Percentiles rank a stretch among this genome's conserved stretches.
Evolutionary conservation across 2,888 invertebrate genomes (phyloP).

Genomic region (Dicranocentrus wangi): DNA sequence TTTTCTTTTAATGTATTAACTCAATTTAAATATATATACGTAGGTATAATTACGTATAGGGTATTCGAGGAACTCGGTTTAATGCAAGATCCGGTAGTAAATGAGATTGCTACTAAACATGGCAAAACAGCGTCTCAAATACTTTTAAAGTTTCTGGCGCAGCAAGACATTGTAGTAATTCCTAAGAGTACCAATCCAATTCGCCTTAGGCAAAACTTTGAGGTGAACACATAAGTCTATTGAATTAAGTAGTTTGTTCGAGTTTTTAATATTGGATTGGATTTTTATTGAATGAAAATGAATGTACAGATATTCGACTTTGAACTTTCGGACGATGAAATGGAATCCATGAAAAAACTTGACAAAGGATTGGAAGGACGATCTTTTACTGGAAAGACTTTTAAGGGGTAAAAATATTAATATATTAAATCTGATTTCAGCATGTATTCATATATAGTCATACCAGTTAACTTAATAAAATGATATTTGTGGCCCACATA

Average conservation of each 20-base stretch:
- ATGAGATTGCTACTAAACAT: slow-evolving; percentile 76
- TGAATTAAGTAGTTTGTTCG: too few species aligned
- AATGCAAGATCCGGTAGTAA: slow-evolving; percentile 75
- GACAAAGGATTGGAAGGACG: slow-evolving; percentile 78
- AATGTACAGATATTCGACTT: slow-evolving; percentile 82
- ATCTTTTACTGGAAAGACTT: slow-evolving; percentile 39
- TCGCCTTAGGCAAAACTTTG: slow-evolving; percentile 84
- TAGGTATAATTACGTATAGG: too few species aligned
- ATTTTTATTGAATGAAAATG: too few species aligned
- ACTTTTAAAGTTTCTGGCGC: slow-evolving; percentile 82
- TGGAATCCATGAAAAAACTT: slow-evolving; percentile 79
- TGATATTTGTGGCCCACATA: too few species aligned
- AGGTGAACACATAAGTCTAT: too few species aligned
- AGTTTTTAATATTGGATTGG: too few species aligned
- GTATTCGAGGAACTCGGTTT: slow-evolving; percentile 59
- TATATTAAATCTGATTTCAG: too few species aligned
- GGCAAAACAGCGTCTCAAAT: slow-evolving; percentile 85
- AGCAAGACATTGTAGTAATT: slow-evolving; percentile 83
- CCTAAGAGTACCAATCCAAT: slow-evolving; percentile 87
- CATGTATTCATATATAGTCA: too few species aligned
- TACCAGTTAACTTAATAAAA: too few species aligned
- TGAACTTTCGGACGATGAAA: slow-evolving; percentile 79
- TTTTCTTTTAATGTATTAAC: too few species aligned
- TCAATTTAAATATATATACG: too few species aligned
- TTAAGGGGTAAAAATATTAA: slow-evolving; percentile 51